Evolutionary conservation across 1,140 invertebrate species (phyloP), one percentile per base, ranked within the genome.

Genomic region (Glossosoma conforme): DNA sequence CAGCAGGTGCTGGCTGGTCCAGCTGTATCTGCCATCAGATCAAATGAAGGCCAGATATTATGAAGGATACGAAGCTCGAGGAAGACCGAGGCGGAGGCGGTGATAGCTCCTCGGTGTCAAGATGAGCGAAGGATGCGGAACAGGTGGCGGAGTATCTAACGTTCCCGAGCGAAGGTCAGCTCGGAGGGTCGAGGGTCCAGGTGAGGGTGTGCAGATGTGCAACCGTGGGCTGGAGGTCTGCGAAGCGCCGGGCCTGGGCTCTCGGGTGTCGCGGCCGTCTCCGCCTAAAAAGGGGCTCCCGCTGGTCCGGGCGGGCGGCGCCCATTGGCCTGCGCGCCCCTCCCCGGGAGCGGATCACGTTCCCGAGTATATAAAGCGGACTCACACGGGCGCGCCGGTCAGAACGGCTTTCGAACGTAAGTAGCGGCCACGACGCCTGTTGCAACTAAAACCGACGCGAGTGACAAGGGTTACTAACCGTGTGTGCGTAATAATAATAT

Each of bases 331-430:
- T 18, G 21, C 18, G 19, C 21, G 28, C 9, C 51, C 50, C 47
- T 20, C 51, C 38, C 37, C 60, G 60, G 67, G 56, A 63, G 65
- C 75, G 82, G 81, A 85, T 89, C 85, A 85, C 84, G 80, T 89
- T 87, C 84, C 86, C 80, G 71, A 78, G 81, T 86, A 88, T 89
- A 89, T 88, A 87, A 89, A 84, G 80, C 76, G 79, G 77, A 74
- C 72, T 65, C 71, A 66, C 72, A 67, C 75, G 77, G 75, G 75
- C 77, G 74, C 72, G 75, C 79, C 78, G 80, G 82, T 86, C 87
- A 91, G 87, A 90, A 89, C 86, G 87, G 86, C 87, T 90, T 87
- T 86, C 84, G 84, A 89, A 88, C 86, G 78, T 75, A 67, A 75
- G 72, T 75, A 67, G 59, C 59, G 61, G 61, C 64, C 67, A 63